Evolutionary conservation across 2,888 invertebrate genomes (phyloP), one percentile per base, ranked within the genome.

Genomic region (Aphodius sticticus): DNA sequence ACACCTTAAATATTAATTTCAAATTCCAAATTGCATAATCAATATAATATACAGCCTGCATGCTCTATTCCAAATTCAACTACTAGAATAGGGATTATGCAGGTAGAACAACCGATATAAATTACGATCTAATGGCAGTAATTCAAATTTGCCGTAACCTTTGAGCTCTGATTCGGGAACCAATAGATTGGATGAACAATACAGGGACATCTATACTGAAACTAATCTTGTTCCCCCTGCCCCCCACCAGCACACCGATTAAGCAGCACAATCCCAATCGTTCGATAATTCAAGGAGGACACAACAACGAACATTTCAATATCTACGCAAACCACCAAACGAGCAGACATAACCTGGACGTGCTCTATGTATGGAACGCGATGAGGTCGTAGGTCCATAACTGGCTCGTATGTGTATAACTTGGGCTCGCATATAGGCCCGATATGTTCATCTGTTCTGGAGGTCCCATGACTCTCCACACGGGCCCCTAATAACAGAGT

Each of bases 401-500:
- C 36, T 74, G 35, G 71, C 16, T 71, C 26, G 71, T 35, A 16
- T 35, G 14, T 53, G 53, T 53, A 53, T 53, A 53, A 53, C 53
- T 53, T 53, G 7, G 53, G 12, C 12, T 9, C 7, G 53, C 7
- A 53, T 53, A 53, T 53, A 53, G 53, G 53, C 53, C 53, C 53
- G 53, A 53, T 53, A 53, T 53, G 53, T 53, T 53, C 53, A 12
- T 53, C 9, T 53, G 53, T 53, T 53, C 36, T 37, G 36, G 81
- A 78, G 81, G 81, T 83, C 83, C 83, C 82, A 81, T 77, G 81
- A 81, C 82, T 79, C 81, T 83, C 81, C 80, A 79, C 80, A 81
- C 76, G 78, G 81, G 71, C 84, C 26, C 84, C 84, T 86, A 86
- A 86, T 86, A 85, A 85, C 85, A 82, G 82, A 82, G 84, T 84